phyloP scores from a whole-genome alignment of 2,113 vertebrate genomes.

The Procapra przewalskii region DNA sequence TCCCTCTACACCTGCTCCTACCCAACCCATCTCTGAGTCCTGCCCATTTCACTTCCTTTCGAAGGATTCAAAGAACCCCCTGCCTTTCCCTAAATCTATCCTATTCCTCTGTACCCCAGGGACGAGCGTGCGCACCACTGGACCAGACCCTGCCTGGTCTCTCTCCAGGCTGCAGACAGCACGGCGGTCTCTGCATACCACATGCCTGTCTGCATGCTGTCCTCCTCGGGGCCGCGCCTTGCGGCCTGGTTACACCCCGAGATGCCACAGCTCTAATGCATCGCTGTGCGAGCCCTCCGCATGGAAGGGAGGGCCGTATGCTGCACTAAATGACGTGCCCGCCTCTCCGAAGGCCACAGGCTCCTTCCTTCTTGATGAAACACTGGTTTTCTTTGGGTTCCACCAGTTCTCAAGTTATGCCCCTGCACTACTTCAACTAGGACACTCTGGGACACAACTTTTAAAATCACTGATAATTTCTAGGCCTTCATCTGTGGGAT shows the following conservation, averaged over 20 bases:
- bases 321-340: accelerated
- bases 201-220: accelerated
- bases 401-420: neutral
- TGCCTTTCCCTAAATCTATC: neutral
- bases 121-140: accelerated
- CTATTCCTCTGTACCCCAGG: too few relatives aligned
- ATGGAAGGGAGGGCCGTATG: neutral
- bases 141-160: accelerated
- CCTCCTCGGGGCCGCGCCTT: accelerated
- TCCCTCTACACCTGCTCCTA: neutral
- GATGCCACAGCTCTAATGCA: accelerated
- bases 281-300: accelerated
- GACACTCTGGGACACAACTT: too few relatives aligned
- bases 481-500: neutral
- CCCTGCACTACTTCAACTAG: neutral
- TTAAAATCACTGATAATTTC: neutral
- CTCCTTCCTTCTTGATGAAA: neutral
- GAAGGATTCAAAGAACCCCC: neutral
- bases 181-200: accelerated
- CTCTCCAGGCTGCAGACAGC: neutral
- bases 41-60: neutral
- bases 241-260: accelerated
- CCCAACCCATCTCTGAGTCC: neutral
- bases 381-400: neutral
- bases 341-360: neutral